Evolutionary conservation across 2,797 vertebrate genomes (phyloP).

Genomic region (Tolypeutes matacus): DNA sequence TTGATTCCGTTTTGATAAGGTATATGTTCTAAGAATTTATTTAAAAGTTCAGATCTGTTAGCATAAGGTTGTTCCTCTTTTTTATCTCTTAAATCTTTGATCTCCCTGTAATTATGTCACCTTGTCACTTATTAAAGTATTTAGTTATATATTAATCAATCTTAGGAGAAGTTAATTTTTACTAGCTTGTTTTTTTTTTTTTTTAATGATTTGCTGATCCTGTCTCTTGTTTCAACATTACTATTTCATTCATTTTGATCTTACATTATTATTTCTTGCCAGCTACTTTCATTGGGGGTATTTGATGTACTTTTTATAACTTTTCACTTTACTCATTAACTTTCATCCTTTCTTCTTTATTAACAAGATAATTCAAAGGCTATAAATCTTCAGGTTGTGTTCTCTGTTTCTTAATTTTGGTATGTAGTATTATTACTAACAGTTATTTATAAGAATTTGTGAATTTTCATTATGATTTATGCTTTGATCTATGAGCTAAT

Average conservation of each 20-base stretch:
- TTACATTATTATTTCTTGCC: not conserved
- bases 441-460: not conserved
- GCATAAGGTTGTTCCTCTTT: not conserved
- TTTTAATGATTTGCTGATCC: not conserved
- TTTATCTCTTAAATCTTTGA: constrained; percentile 1
- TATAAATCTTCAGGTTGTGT: not conserved
- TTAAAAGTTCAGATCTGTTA: not conserved
- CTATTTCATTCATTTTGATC: not conserved
- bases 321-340: not conserved
- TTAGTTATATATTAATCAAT: not conserved
- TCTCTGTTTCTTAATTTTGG: not conserved
- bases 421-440: not conserved
- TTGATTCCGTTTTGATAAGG: not conserved
- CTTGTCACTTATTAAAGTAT: not conserved
- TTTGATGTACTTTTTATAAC: not conserved
- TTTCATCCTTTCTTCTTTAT: not conserved
- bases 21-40: not conserved
- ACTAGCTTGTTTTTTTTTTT: not conserved
- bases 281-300: not conserved
- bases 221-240: not conserved
- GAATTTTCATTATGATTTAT: not conserved
- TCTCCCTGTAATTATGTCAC: not conserved
- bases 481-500: not conserved
- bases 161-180: not conserved
- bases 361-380: not conserved